Conservation (phyloP, 2,797 vertebrate species). For the Bradypodion pumilum region DNA sequence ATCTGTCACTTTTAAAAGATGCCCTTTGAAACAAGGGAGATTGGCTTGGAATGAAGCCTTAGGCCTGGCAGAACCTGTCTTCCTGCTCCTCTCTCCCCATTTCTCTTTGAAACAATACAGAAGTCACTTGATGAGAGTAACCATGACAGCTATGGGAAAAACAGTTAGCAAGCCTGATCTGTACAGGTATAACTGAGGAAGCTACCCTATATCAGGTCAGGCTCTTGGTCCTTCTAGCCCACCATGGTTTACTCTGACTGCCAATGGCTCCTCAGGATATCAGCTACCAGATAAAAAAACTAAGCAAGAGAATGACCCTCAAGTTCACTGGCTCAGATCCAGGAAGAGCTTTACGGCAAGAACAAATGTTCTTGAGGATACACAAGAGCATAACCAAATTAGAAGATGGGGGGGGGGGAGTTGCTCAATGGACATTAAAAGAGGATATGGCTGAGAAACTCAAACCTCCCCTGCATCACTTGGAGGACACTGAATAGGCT, state of each 20-base stretch:
- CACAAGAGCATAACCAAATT: too few relatives aligned
- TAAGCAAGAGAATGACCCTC: too few relatives aligned
- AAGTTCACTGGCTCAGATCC: too few relatives aligned
- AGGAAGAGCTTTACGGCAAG: too few relatives aligned
- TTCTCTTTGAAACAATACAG: conserved; percentile 49
- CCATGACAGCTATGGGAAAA: conserved; percentile 3
- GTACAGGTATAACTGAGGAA: not conserved
- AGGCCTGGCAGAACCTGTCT: not conserved
- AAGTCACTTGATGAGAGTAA: conserved; percentile 56
- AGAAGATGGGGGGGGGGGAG: too few relatives aligned
- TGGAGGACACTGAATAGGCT: too few relatives aligned
- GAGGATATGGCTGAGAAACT: too few relatives aligned
- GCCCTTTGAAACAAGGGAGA: conserved; percentile 47
- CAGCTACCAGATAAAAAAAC: not conserved
- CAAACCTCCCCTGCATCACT: too few relatives aligned
- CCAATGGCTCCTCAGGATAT: not conserved
- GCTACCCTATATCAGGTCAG: not conserved
- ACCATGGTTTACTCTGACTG: not conserved
- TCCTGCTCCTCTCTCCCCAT: conserved; percentile 5
- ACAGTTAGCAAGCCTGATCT: not conserved
- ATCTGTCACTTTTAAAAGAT: conserved; percentile 35
- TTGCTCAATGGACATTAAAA: too few relatives aligned
- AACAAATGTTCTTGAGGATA: too few relatives aligned
- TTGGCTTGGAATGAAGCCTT: conserved; percentile 22
- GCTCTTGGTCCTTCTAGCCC: not conserved